These are phyloP conservation scores for Oryctes rhinoceros DNA, from an alignment of 1,140 invertebrate species.

Conservation along the genomic window DNA sequence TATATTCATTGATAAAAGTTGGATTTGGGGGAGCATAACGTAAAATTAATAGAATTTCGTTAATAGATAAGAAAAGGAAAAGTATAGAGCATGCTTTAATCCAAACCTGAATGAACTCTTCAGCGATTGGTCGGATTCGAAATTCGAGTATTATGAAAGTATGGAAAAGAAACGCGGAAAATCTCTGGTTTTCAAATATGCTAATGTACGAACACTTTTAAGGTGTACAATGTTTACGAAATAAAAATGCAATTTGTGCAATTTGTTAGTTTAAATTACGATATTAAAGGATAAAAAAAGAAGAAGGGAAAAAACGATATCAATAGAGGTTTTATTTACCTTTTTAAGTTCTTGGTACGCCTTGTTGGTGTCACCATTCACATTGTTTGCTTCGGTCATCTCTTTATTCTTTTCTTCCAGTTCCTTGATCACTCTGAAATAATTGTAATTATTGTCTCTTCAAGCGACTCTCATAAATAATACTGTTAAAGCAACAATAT, in stretches of 20 bases:
- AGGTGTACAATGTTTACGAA: too few relatives aligned
- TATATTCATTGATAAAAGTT: background rate
- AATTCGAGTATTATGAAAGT: background rate
- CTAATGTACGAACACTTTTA: too few relatives aligned
- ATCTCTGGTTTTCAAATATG: too few relatives aligned
- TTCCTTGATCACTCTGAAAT: constrained; percentile 33
- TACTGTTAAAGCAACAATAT: background rate
- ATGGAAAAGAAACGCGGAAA: background rate
- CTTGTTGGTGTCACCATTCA: background rate
- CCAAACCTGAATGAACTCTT: constrained; percentile 44
- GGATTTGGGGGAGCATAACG: background rate
- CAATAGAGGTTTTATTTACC: background rate
- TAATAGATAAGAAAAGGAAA: too few relatives aligned
- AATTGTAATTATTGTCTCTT: background rate
- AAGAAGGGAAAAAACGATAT: background rate
- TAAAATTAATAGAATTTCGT: too few relatives aligned
- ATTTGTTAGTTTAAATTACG: too few relatives aligned
- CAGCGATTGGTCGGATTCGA: background rate
- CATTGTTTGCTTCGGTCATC: background rate
- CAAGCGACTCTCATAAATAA: background rate
- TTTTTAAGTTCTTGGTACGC: background rate
- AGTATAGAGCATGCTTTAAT: constrained; percentile 10
- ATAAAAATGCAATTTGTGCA: too few relatives aligned
- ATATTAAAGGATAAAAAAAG: background rate
- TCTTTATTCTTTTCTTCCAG: constrained; percentile 13